Percentiles rank a stretch among this genome's conserved stretches.
Evolutionary conservation across 2,888 invertebrate species (phyloP).

Genomic region (Ornithoptera alexandrae): DNA sequence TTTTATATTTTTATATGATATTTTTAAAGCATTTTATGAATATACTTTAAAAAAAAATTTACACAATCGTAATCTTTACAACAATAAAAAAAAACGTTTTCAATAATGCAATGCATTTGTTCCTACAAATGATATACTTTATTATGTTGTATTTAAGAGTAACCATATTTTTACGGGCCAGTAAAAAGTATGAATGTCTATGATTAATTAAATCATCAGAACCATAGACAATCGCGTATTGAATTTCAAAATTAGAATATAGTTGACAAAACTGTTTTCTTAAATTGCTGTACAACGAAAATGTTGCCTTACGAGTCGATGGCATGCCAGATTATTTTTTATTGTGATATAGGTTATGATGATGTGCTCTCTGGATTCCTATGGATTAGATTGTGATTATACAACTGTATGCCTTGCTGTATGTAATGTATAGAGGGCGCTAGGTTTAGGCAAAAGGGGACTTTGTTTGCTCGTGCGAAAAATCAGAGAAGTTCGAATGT

Average conservation of each 20-base stretch:
- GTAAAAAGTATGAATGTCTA: not conserved
- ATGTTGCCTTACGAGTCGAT: slow-evolving; percentile 24
- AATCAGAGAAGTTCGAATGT: slow-evolving; percentile 12
- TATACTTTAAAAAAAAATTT: too few relatives aligned
- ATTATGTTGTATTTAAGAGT: not conserved
- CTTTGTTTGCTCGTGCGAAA: slow-evolving; percentile 16
- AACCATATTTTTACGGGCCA: not conserved
- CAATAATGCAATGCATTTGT: too few relatives aligned
- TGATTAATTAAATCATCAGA: not conserved
- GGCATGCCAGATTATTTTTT: slow-evolving; percentile 28
- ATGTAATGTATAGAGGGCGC: slow-evolving; percentile 6
- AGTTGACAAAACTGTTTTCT: not conserved
- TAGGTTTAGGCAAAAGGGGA: slow-evolving; percentile 1
- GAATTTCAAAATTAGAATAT: not conserved
- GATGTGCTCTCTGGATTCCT: slow-evolving; percentile 31
- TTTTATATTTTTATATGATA: too few relatives aligned
- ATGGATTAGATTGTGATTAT: slow-evolving; percentile 19
- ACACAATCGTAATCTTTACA: too few relatives aligned
- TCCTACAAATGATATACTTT: not conserved
- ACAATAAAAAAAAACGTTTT: too few relatives aligned
- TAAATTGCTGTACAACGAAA: slow-evolving; percentile 23
- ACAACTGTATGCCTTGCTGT: not conserved
- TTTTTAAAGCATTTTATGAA: too few relatives aligned
- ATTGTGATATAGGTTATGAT: slow-evolving; percentile 29
- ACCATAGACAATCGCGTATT: not conserved